Evolutionary conservation across 2,797 vertebrate genomes (phyloP), one percentile per base, ranked within the genome.

Genomic region (Enteromius viviparus): DNA sequence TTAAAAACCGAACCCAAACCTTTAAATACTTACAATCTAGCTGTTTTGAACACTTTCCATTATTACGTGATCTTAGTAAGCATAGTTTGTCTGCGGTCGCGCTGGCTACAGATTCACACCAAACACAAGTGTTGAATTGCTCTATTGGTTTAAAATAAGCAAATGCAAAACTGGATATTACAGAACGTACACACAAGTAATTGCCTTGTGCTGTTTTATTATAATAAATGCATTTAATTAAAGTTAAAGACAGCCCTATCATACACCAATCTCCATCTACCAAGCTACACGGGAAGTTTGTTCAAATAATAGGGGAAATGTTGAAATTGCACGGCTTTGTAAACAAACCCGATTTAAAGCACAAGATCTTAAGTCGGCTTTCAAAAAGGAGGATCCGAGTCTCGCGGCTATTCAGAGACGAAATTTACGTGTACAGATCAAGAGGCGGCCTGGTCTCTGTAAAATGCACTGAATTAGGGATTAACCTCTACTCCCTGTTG

Each of bases 401-500:
- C 84, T 83, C 79, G 74, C 68, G 29, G 80, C 71, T 88, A 80
- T 82, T 85, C 76, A 86, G 80, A 77, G 49, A 49, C 60, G 19
- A 82, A 81, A 65, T 70, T 82, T 76, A 69, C 77, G 53, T 82
- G 82, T 84, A 85, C 42, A 70, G 86, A 85, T 85, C 84, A 85
- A 85, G 76, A 81, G 86, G 82, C 76, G 8, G 4, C 19, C 12
- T 58, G 37, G 49, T 89, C 90, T 91, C 88, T 87, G 89, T 87
- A 90, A 89, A 90, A 89, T 90, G 90, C 89, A 90, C 87, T 83
- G 88, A 87, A 89, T 87, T 89, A 84, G 87, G 88, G 91, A 93
- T 92, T 92, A 92, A 91, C 91, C 77, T 86, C 85, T 87, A 82
- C 79, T 90, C 84, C 89, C 89, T 84, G 89, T 91, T 91, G 91